Evolutionary conservation across 2,888 invertebrate genomes (phyloP), one percentile per base, ranked within the genome.

Genomic region (Cryptus armator): DNA sequence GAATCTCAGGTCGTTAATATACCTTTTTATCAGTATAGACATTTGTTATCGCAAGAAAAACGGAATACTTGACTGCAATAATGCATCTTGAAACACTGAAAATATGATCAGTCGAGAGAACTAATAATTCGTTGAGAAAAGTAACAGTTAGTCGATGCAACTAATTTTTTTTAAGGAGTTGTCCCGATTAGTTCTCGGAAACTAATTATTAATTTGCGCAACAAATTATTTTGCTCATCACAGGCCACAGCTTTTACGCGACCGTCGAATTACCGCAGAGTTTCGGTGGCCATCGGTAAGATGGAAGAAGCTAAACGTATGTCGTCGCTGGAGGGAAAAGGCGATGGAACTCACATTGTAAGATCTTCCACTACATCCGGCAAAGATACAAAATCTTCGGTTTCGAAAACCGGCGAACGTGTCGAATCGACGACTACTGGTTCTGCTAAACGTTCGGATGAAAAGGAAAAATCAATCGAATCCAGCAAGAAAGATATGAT

Each of bases 251-350:
- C 84, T 94, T 94, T 93, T 91, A 95, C 89, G 93, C 95, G 95
- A 9, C 95, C 96, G 0, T 96, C 96, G 12, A 95, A 96, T 93
- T 95, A 95, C 89, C 93, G 96, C 81, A 93, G 95, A 91, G 94
- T 96, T 95, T 96, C 96, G 24, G 70, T 90, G 53, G 80, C 84
- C 14, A 74, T 86, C 24, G 78, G 80, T 56, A 86, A 68, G 86
- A 86, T 43, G 89, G 91, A 62, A 90, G 90, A 77, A 56, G 10
- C 51, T 10, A 66, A 83, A 91, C 93, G 84, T 89, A 88, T 70
- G 87, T 90, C 3, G 87, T 87, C 1, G 89, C 90, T 4, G 89
- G 90, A 68, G 12, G 72, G 43, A 89, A 92, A 29, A 37, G 76
- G 62, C 56, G 79, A 37, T 10, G 67, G 29, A 53, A 64, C 12